Evolutionary conservation across 2,797 vertebrate genomes (phyloP).

Genomic region (Limnodromus scolopaceus): DNA sequence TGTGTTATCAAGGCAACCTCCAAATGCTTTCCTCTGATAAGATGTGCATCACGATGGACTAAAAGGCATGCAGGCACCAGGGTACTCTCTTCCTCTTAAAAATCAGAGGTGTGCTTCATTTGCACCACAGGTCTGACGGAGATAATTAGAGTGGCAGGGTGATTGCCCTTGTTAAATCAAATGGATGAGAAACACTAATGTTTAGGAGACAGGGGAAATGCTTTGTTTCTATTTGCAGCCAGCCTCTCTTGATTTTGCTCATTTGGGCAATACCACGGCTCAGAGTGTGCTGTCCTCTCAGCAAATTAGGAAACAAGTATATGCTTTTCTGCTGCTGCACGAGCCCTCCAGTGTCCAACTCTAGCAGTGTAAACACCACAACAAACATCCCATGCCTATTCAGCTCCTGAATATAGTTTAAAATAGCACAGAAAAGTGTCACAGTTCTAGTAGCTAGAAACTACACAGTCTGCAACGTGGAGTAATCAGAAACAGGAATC

Average conservation of each 20-base stretch:
- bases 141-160: constrained; percentile 12
- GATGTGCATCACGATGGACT: not conserved
- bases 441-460: not conserved
- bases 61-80: not conserved
- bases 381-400: not conserved
- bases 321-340: not conserved
- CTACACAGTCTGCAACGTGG: not conserved
- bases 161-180: constrained; percentile 15
- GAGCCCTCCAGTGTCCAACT: not conserved
- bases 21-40: not conserved
- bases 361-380: not conserved
- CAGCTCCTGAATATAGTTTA: not conserved
- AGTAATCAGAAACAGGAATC: not conserved
- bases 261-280: not conserved
- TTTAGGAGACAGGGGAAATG: not conserved
- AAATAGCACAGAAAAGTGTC: rapidly evolving
- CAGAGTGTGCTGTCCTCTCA: not conserved
- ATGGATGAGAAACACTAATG: constrained; percentile 8
- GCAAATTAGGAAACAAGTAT: not conserved
- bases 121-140: not conserved
- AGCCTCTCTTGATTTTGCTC: not conserved
- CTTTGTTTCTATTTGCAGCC: not conserved
- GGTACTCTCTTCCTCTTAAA: not conserved
- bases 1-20: not conserved
- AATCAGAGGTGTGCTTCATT: not conserved